Evolutionary conservation across 2,113 vertebrate species (phyloP), one percentile per base, ranked within the genome.

Genomic region (Lycaon pictus): DNA sequence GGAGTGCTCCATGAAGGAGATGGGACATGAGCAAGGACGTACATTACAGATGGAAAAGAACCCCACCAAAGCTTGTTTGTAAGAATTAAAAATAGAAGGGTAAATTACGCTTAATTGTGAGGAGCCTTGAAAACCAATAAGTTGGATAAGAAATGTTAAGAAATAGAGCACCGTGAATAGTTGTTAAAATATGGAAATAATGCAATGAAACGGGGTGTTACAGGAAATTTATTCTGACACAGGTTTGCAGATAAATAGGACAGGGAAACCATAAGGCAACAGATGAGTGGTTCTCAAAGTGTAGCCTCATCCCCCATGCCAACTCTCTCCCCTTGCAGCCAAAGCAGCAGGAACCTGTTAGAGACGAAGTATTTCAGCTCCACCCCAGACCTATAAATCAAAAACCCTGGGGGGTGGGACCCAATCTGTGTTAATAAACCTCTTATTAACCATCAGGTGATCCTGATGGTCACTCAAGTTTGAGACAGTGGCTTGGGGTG

Each of bases 11-110:
- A 60, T 16, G 13, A 89, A 87, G 74, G 58, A 88, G 37, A 32
- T 17, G 5, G 25, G 25, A n/a, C 29, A 11, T 16, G 13, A 51
- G 29, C 55, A 95, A 88, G 15, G 17, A 55, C 12, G 11, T 62
- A 48, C 43, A 48, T 43, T 22, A 92, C 27, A 81, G 6, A 72
- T 43, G 20, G 25, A 55, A 88, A 91, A n/a, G 12, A 93, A 93
- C 56, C 20, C 37, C 92, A 93, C 93, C 27, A 84, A 92, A 92
- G 72, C 13, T 32, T 87, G 19, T 82, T 53, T 94, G 20, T 74
- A 69, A 67, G n/a, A 35, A 77, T 43, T 43, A 69, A 90, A 95
- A 35, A 48, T 10, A 43, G 23, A 86, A 72, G 23, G 3, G 10
- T 71, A 88, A 95, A 86, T n/a, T 71, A 71, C 7, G 15, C 25